A percentile compares a stretch with the other conserved stretches of the same genome.
phyloP scores from a whole-genome alignment of 2,113 vertebrate species.

The Piaya cayana region DNA sequence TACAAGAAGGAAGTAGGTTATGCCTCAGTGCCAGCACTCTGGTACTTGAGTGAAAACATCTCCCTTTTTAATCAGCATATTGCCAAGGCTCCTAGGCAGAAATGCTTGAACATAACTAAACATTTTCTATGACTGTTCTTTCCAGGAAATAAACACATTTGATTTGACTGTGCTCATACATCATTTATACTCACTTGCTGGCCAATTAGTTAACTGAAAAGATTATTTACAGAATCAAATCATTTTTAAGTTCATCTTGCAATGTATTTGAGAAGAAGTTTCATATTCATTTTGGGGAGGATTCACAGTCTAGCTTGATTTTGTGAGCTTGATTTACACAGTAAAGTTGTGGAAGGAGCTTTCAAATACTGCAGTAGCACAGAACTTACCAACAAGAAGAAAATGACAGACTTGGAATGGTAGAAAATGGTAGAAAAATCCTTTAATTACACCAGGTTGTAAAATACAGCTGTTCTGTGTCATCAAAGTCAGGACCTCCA shows the following conservation, averaged over 20 bases:
- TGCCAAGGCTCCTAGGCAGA: not conserved
- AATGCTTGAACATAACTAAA: not conserved
- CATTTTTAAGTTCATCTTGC: not conserved
- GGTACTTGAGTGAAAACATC: not conserved
- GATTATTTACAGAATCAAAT: not conserved
- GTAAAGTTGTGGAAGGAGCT: not conserved
- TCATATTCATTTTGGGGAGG: not conserved
- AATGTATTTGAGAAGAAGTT: not conserved
- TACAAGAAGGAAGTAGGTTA: not conserved
- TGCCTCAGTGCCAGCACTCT: not conserved
- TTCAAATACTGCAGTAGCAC: not conserved
- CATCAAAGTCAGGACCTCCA: not conserved
- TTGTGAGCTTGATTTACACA: not conserved
- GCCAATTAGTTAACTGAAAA: not conserved
- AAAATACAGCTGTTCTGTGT: not conserved
- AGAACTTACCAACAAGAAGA: not conserved
- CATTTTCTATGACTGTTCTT: not conserved
- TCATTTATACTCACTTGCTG: not conserved
- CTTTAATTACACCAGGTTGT: too few relatives aligned
- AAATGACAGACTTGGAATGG: not conserved
- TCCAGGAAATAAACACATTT: not conserved
- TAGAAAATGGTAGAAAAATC: not conserved
- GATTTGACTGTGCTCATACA: not conserved
- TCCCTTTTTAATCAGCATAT: not conserved
- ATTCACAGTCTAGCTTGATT: not conserved